Base-by-base conservation (phyloP, 2,113 vertebrate species). In the Mystacornis crossleyi region DNA sequence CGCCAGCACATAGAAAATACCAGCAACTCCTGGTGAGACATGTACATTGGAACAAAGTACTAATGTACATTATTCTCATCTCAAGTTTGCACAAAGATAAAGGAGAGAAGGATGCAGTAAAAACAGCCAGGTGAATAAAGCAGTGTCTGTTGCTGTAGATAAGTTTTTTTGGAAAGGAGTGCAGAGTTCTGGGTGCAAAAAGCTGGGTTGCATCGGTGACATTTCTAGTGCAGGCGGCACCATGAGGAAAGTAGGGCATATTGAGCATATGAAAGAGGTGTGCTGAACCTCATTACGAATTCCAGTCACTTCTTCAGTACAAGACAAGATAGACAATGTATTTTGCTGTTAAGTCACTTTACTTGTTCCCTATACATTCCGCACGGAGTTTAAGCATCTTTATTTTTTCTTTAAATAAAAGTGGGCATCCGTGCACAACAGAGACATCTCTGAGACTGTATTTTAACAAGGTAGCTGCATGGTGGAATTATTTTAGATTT, bases 161-260 rank as follows among this genome's bases (percentile, higher is more conserved):
- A 82, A 86, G 34, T 34, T 53, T 72, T 66, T 78, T 71, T 84
- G 90, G 82, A 91, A 90, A 53, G n/a, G 18, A 84, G 23, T 21
- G 36, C 53, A n/a, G 36, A 21, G 45, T 4, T 4, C 43, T 62
- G 54, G 40, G 43, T 90, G 36, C 1, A 6, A 77, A 85, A 62
- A 81, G 36, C 69, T 79, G 66, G 28, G 62, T 72, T 75, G 51
- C 23, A 55, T 2, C 38, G 50, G 48, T 86, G 84, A 72, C 18
- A 3, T 70, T 94, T 93, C 47, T 34, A 58, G 60, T 55, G 89
- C 78, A 89, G 64, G 55, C 43, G 0, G 70, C 43, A 31, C 43
- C 58, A 45, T 38, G 66, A 96, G 48, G 40, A 95, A 96, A 96
- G 82, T 94, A 93, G 92, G 86, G 34, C 92, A 61, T 78, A 90